Evolutionary conservation across 2,888 invertebrate species (phyloP).

Genomic region (Cryptocheilus praepositus): DNA sequence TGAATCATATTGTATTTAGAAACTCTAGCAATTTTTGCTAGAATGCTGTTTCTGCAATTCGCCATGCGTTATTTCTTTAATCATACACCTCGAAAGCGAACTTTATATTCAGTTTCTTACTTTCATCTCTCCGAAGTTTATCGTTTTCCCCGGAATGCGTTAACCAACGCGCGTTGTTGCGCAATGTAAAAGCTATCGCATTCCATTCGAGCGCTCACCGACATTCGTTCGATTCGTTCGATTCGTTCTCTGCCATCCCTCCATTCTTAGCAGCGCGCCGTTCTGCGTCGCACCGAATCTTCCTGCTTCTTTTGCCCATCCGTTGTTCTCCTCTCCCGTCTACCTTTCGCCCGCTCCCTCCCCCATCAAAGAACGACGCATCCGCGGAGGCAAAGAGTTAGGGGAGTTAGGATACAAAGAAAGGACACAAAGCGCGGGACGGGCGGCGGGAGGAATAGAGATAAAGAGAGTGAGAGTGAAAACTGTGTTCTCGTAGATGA

Average conservation of each 20-base stretch:
- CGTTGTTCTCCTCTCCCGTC: slow-evolving; percentile 6
- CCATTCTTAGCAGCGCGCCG: background rate
- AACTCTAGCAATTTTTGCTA: too few relatives aligned
- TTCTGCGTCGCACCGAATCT: slow-evolving; percentile 3
- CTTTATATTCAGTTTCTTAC: too few relatives aligned
- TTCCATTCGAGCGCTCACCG: too few relatives aligned
- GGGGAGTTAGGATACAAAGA: slow-evolving; percentile 28
- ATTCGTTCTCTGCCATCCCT: slow-evolving; percentile 15
- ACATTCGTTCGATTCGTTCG: too few relatives aligned
- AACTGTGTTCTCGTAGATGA: slow-evolving; percentile 56
- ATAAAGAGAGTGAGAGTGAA: slow-evolving; percentile 31
- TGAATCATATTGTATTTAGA: too few relatives aligned
- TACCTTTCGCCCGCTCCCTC: slow-evolving; percentile 15
- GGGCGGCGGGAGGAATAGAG: slow-evolving; percentile 24
- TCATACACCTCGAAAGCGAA: too few relatives aligned
- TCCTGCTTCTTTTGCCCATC: slow-evolving; percentile 16
- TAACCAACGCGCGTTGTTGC: too few relatives aligned
- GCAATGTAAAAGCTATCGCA: too few relatives aligned
- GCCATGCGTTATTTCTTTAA: too few relatives aligned
- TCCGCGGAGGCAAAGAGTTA: slow-evolving; percentile 36
- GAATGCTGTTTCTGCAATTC: too few relatives aligned
- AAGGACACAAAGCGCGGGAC: slow-evolving; percentile 6
- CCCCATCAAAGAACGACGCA: slow-evolving; percentile 27
- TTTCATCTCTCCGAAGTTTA: too few relatives aligned
- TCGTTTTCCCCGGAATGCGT: too few relatives aligned